phyloP scores from a whole-genome alignment of 2,113 vertebrate species.

The Corvus hawaiiensis region DNA sequence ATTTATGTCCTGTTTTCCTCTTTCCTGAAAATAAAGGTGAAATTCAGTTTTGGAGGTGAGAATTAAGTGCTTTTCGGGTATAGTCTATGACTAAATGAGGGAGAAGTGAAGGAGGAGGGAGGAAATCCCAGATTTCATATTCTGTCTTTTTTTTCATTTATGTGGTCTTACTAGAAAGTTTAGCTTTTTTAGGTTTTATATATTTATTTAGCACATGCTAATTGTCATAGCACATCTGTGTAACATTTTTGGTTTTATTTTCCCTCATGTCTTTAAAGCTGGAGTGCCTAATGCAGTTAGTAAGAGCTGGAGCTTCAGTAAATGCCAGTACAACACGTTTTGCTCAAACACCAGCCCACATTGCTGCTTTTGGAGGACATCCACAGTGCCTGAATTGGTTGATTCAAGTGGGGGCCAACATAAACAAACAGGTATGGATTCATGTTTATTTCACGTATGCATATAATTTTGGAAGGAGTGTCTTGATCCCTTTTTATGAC shows the following conservation, averaged over 20 bases:
- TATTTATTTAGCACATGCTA: neutral
- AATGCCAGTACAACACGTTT: constrained; percentile 87
- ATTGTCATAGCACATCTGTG: neutral
- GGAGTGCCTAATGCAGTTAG: constrained; percentile 89
- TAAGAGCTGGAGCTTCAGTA: constrained; percentile 88
- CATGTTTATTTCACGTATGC: neutral
- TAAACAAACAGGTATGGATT: constrained; percentile 88
- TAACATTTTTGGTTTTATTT: neutral
- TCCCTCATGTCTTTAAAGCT: constrained; percentile 72
- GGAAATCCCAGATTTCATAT: neutral
- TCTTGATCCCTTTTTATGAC: neutral
- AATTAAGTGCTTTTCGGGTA: neutral
- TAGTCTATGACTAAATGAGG: neutral
- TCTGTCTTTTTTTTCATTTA: neutral
- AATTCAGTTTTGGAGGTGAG: neutral
- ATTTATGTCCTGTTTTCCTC: neutral
- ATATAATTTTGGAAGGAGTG: neutral
- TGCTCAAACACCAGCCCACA: constrained; percentile 91
- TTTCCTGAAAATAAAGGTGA: neutral
- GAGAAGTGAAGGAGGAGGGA: neutral
- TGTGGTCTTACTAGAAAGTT: neutral
- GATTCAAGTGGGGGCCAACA: constrained; percentile 88
- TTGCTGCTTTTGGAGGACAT: constrained; percentile 92
- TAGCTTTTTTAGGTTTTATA: neutral
- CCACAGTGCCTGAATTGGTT: constrained; percentile 91